Evolutionary conservation across 2,113 vertebrate species (phyloP).

Genomic region (Globicephala melas): DNA sequence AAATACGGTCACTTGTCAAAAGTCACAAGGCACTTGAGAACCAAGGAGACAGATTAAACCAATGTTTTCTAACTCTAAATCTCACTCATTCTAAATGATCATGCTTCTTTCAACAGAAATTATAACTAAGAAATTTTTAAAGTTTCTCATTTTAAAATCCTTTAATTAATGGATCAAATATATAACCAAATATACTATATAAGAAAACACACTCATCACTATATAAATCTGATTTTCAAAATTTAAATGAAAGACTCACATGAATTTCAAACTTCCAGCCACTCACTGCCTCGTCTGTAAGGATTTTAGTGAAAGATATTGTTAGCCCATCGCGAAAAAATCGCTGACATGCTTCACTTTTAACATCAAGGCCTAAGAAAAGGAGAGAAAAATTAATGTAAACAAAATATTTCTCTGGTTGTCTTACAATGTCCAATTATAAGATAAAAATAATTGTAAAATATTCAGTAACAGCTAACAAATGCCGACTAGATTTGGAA

Average conservation of each 20-base stretch:
- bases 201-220: background rate
- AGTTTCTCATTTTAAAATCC: background rate
- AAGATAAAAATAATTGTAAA: constrained; percentile 34
- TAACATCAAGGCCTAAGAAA: constrained; percentile 95
- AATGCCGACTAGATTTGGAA: background rate
- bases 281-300: constrained; percentile 99
- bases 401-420: background rate
- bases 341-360: constrained; percentile 99
- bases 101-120: background rate
- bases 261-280: constrained; percentile 99
- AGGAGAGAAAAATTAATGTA: constrained; percentile 44
- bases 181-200: background rate
- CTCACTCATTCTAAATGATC: constrained; percentile 38
- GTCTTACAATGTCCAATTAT: background rate
- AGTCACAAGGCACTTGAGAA: background rate
- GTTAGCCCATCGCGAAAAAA: constrained; percentile 99
- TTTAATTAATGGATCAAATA: constrained; percentile 16
- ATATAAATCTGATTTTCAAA: background rate
- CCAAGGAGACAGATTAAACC: constrained; percentile 3
- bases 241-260: constrained; percentile 86
- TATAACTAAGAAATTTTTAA: background rate
- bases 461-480: background rate
- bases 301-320: constrained; percentile 99
- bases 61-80: constrained; percentile 22
- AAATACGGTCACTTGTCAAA: constrained; percentile 4